Evolutionary conservation across 2,113 vertebrate genomes (phyloP), one percentile per base, ranked within the genome.

Genomic region (Lepus timidus): DNA sequence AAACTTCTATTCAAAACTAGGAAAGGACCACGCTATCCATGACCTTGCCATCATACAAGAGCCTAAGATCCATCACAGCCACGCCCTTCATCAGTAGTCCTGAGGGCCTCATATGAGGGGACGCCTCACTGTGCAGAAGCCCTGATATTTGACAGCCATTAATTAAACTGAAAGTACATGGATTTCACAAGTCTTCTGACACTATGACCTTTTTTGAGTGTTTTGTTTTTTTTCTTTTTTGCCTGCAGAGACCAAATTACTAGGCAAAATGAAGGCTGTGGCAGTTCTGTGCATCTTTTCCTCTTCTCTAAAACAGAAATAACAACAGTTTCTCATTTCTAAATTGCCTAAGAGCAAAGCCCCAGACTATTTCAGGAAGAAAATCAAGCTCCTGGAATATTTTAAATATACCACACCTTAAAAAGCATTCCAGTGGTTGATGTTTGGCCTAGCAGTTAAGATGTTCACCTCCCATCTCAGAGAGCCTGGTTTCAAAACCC

Each of bases 231-330:
- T 44, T 44, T 44, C 44, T 36, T n/a, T 36, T 67, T 44, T 80
- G 17, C 71, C 85, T 90, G 49, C 86, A 70, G 83, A 95, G 76
- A 65, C 1, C 20, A 94, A 87, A 39, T 25, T 88, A 67, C 73
- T 51, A 85, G 25, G n/a, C 10, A 64, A 51, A 55, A 62, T 74
- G 20, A 27, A 87, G 67, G 61, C 58, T 36, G 55, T 67, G 79
- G 25, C 17, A 61, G 65, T 61, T 80, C 39, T 62, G 4, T 36
- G 3, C 3, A n/a, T 78, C 27, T 51, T 64, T 81, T 74, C 27
- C 20, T 89, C 22, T 51, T 78, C 20, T 86, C 51, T 88, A 79
- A 94, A 92, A 64, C n/a, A 61, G 27, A 95, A 78, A 81, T 39
- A 85, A 70, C 31, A 10, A 67, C 70, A 29, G 16, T 27, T 61